phyloP scores from a whole-genome alignment of 2,888 invertebrate genomes.

The Xanthorhoe designata region DNA sequence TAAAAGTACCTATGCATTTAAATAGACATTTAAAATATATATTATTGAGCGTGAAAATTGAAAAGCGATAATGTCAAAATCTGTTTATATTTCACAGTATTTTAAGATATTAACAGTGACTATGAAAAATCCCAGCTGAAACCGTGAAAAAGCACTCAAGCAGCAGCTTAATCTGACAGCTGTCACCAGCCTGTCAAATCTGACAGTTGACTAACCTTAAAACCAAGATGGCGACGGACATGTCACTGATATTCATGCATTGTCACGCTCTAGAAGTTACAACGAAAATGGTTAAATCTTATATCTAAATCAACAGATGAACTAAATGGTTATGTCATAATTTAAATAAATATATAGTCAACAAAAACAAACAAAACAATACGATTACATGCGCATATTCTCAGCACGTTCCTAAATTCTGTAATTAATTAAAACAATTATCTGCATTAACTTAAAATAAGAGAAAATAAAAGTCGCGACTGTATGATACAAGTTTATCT shows the following conservation, averaged over 20 bases:
- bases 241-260: conserved; percentile 78
- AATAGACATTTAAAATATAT: no score
- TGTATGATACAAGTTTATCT: no score
- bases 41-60: conserved; percentile 22
- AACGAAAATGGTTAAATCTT: conserved; percentile 47
- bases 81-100: background rate
- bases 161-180: conserved; percentile 45
- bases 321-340: background rate
- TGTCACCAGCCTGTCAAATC: conserved; percentile 47
- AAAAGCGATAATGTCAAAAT: conserved; percentile 4
- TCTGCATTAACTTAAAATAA: no score
- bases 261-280: conserved; percentile 83
- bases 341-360: background rate
- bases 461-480: no score
- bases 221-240: conserved; percentile 73
- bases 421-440: no score
- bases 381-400: background rate
- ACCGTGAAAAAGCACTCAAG: conserved; percentile 23
- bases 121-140: conserved; percentile 11
- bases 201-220: conserved; percentile 74
- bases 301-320: conserved; percentile 21
- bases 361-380: background rate
- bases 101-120: conserved; percentile 5
- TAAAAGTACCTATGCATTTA: background rate
- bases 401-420: conserved; percentile 2